Evolutionary conservation across 2,113 vertebrate genomes (phyloP), one percentile per base, ranked within the genome.

Genomic region (Psettodes erumei): DNA sequence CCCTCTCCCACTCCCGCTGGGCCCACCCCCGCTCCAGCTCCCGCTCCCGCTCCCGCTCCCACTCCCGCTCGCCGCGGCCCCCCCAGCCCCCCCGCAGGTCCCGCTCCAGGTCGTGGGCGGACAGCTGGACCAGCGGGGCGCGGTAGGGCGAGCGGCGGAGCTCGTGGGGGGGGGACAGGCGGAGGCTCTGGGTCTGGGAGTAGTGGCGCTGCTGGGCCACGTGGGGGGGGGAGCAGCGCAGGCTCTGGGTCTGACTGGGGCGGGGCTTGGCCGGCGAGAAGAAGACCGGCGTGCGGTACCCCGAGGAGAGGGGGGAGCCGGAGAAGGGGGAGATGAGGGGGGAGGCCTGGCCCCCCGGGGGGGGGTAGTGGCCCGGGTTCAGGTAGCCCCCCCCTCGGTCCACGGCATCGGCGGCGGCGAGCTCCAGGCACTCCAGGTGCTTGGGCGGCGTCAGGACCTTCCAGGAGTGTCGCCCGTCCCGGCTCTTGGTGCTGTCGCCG

Each of bases 371-470:
- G 2, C 88, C 92, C 16, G 94, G 93, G 66, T 93, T 93, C 16
- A 94, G 75, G 70, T 88, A 94, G 25, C 86, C 89, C 0, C 89
- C 87, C 62, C 90, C 92, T 70, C 89, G 89, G 79, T 93, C 92
- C 25, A 90, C 77, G 82, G 90, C 80, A 16, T 91, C 92, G 1
- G 82, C 68, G 21, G 91, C 83, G 2, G 93, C 70, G 83, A 94
- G 91, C 91, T 94, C 93, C 43, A 94, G 18, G 74, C 92, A 95
- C 85, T 98, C 97, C 8, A 96, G 82, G 71, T 96, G 96, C 82
- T 93, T 95, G 13, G 95, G 94, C 0, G 97, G 96, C 12, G 96
- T 93, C 62, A 98, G 91, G 83, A 95, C 96, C 85, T 97, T 96
- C 97, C 97, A 98, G 0, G 97, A 98, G 3, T 96, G 93, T n/a